A percentile compares a stretch with the other conserved stretches of the same genome.
Evolutionary conservation across 1,140 invertebrate genomes (phyloP).

Genomic region (Rhopalosiphum maidis): DNA sequence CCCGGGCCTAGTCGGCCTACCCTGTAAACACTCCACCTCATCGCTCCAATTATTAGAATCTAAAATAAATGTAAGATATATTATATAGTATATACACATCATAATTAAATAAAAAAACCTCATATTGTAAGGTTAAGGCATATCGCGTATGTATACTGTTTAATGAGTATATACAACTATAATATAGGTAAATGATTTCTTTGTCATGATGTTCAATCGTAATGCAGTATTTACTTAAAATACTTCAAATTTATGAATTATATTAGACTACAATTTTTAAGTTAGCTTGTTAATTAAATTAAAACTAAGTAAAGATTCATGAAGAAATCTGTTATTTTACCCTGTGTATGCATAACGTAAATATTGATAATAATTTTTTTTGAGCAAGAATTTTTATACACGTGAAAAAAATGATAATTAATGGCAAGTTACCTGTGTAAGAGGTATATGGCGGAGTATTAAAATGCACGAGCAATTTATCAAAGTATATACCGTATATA

Average conservation of each 20-base stretch:
- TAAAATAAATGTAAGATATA: neutral
- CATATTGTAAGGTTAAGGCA: neutral
- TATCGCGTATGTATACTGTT: neutral
- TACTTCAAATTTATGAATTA: neutral
- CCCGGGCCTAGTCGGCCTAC: too few species aligned
- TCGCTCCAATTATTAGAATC: too few species aligned
- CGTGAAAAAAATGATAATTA: conserved; percentile 12
- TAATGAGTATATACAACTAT: too few species aligned
- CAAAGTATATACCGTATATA: conserved; percentile 23
- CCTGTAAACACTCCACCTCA: too few species aligned
- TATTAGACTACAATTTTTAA: neutral
- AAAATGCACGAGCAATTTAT: conserved; percentile 24
- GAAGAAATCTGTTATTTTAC: neutral
- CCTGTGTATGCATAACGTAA: neutral
- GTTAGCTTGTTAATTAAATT: neutral
- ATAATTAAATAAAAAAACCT: neutral
- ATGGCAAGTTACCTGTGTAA: neutral
- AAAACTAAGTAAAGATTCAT: neutral
- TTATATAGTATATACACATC: neutral
- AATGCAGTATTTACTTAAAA: neutral
- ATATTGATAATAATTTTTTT: conserved; percentile 20
- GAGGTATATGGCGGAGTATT: neutral
- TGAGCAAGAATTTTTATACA: neutral
- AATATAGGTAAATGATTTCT: neutral
- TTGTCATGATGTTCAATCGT: neutral